A percentile compares a stretch with the other conserved stretches of the same genome.
Evolutionary conservation across 2,888 invertebrate genomes (phyloP).

Genomic region (Lottia scabra): DNA sequence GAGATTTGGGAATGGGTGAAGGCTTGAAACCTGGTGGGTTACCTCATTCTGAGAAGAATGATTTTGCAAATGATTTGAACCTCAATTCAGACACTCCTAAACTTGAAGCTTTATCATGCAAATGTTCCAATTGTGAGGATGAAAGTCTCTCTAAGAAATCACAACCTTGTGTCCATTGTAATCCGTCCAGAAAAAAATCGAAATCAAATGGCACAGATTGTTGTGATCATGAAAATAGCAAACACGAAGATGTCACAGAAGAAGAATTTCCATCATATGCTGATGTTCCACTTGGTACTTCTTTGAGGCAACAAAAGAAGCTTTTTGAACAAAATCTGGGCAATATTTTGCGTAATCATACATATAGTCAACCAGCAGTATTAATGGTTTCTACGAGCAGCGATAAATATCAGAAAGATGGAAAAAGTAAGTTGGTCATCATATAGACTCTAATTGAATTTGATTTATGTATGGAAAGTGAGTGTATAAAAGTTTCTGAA

Average conservation of each 20-base stretch:
- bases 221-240: conserved; percentile 1
- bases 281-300: conserved; percentile 54
- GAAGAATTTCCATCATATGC: conserved; percentile 49
- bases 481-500: too few relatives aligned
- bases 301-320: conserved; percentile 54
- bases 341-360: conserved; percentile 8
- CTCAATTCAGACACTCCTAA: not conserved
- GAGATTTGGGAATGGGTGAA: conserved; percentile 54
- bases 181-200: not conserved
- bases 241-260: not conserved
- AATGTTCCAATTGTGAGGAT: not conserved
- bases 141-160: not conserved
- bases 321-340: conserved; percentile 50
- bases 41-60: conserved; percentile 15
- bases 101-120: conserved; percentile 5
- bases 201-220: conserved; percentile 8
- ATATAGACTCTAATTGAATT: too few relatives aligned
- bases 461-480: too few relatives aligned
- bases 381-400: too few relatives aligned
- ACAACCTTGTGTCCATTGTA: not conserved
- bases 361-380: not conserved
- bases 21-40: conserved; percentile 45
- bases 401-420: too few relatives aligned
- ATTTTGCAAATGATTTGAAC: not conserved
- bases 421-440: too few relatives aligned